Evolutionary conservation across 2,797 vertebrate species (phyloP).

Genomic region (Myotis myotis): DNA sequence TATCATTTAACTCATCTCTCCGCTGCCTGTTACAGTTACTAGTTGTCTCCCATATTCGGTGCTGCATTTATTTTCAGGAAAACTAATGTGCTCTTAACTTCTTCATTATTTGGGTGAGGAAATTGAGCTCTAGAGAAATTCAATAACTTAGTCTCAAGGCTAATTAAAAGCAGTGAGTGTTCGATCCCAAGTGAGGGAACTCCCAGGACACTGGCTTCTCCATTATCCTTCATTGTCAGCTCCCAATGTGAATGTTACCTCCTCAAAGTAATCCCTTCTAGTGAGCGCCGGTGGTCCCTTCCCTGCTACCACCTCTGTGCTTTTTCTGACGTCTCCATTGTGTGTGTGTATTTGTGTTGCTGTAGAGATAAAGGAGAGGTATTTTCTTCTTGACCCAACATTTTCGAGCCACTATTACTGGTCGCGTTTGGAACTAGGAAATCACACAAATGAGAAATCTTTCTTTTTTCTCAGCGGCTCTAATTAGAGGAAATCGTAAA

Average conservation of each 20-base stretch:
- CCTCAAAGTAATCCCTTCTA: background rate
- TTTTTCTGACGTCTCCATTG: background rate
- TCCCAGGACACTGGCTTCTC: background rate
- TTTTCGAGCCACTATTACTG: background rate
- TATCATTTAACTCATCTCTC: background rate
- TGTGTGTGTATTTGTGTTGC: background rate
- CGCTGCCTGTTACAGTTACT: background rate
- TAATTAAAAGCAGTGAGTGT: conserved; percentile 55
- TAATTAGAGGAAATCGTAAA: conserved; percentile 97
- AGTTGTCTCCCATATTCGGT: background rate
- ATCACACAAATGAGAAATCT: background rate
- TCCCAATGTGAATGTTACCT: background rate
- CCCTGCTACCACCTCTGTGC: background rate
- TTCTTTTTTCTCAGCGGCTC: conserved; percentile 87
- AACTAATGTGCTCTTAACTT: background rate
- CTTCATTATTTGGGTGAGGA: background rate
- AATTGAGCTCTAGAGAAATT: background rate
- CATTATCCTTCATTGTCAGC: background rate
- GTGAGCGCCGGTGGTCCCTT: background rate
- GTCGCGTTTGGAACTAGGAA: background rate
- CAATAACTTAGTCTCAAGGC: background rate
- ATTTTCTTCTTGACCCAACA: background rate
- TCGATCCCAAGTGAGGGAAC: background rate
- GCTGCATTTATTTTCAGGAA: conserved; percentile 15
- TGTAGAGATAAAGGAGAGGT: background rate